These are phyloP conservation scores for Morus bassanus DNA, from an alignment of 2,797 vertebrate genomes.

Conservation along the genomic window DNA sequence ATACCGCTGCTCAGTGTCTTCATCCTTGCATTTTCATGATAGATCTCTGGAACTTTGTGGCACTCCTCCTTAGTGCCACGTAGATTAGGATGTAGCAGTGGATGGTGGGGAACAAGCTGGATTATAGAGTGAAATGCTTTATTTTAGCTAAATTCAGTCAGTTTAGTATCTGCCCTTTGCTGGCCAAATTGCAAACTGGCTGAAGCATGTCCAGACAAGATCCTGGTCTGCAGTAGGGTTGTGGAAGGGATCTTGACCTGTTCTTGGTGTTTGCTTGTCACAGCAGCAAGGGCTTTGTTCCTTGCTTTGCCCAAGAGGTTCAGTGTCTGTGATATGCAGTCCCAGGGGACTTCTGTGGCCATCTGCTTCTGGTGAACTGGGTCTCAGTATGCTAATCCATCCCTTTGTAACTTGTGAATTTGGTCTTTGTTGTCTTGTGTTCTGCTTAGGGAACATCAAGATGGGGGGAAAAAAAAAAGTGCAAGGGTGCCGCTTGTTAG, in stretches of 20 bases:
- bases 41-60: neutral
- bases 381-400: neutral
- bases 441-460: neutral
- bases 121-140: neutral
- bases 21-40: neutral
- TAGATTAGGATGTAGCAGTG: neutral
- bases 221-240: neutral
- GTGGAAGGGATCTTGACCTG: neutral
- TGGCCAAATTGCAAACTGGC: neutral
- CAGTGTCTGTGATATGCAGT: neutral
- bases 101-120: neutral
- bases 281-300: neutral
- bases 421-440: neutral
- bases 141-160: neutral
- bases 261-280: neutral
- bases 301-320: neutral
- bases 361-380: conserved; percentile 24
- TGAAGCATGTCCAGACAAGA: neutral
- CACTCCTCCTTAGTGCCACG: neutral
- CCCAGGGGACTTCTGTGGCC: neutral
- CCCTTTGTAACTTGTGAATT: neutral
- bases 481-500: rapidly evolving
- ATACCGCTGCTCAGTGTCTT: rapidly evolving
- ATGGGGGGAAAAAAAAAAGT: neutral
- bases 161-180: neutral